Evolutionary conservation across 2,888 invertebrate genomes (phyloP), one percentile per base, ranked within the genome.

Genomic region (Seira sanloemensis): DNA sequence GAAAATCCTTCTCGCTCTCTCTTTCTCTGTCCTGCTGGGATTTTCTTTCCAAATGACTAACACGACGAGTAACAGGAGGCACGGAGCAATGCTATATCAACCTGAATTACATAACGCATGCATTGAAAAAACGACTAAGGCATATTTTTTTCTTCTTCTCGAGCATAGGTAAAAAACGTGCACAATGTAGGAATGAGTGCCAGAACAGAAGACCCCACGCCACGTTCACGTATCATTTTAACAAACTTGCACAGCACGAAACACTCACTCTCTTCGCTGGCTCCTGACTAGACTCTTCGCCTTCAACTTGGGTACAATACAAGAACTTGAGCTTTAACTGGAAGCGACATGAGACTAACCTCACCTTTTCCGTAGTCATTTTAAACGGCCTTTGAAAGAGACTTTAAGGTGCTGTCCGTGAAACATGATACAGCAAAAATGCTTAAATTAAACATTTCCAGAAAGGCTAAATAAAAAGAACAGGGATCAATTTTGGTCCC

Each of bases 21-120:
- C 21, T 68, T 24, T 71, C 26, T 71, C 83, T 78, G 83, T 83
- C 83, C 83, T 83, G 83, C 78, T 78, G 83, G 83, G 83, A 83
- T 83, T 83, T 79, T 78, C 78, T 58, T 83, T 83, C 78, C 83
- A 78, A 50, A 50, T 78, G 83, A 83, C 77, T 84, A 84, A 84
- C 77, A 71, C 67, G 81, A 71, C 62, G 81, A 84, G 62, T 26
- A 23, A 21, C 67, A 37, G 50, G 26, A 67, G 37, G 62, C 37
- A 37, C 71, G 26, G n/a, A 67, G 68, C 27, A 80, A 74, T 54
- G 67, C 23, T 50, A 58, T 69, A 66, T 58, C 78, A 18, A 19
- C 37, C 62, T 71, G n/a, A 66, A 72, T 24, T 50, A 54, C 69
- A 72, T 4, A 1, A 58, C 27, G 21, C 69, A 78, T 54, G 26